Base-by-base conservation (phyloP, 2,113 vertebrate species). In the Columbina picui region DNA sequence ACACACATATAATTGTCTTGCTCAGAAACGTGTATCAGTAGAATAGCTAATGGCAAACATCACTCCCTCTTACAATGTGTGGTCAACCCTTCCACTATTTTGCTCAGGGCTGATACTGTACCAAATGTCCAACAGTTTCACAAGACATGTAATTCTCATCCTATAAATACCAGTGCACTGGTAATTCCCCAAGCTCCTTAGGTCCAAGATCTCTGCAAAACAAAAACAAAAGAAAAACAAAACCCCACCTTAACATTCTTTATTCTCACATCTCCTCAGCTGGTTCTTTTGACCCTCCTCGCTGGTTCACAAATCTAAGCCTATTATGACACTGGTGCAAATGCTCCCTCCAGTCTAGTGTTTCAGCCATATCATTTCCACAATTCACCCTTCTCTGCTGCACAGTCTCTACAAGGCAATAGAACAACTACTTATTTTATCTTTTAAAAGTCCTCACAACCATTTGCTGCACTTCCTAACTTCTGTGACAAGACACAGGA, bases 191-290 rank as follows among this genome's bases (percentile, higher is more conserved):
- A 63, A 32, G 50, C 53, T 53, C 45, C 45, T 27, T 39, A 61
- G 45, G 84, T 45, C 38, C 38, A 74, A 93, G 82, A 67, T 70
- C 34, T 63, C 78, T 90, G 78, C 65, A 94, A 75, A 93, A 92
- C 32, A 78, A 45, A 56, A 87, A 8, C n/a, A 73, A 38, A 50
- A 69, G 32, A 41, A 86, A 74, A 91, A 30, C 43, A 84, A 74
- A 65, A 3, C 9, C 12, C 13, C 34, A 67, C 29, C 41, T 68
- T 41, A 71, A 4, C 49, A 67, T n/a, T 75, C 41, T 71, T 59
- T 76, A 60, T 67, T 10, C 26, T 30, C 22, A 20, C 23, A 43
- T 47, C 73, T 90, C 45, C 65, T 63, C 80, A 73, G 41, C 43
- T 56, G 13, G 20, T 52, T 77, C 53, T 67, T 67, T 49, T 50